Conservation (phyloP, 2,888 invertebrate genomes). For the Drosophila koepferae region DNA sequence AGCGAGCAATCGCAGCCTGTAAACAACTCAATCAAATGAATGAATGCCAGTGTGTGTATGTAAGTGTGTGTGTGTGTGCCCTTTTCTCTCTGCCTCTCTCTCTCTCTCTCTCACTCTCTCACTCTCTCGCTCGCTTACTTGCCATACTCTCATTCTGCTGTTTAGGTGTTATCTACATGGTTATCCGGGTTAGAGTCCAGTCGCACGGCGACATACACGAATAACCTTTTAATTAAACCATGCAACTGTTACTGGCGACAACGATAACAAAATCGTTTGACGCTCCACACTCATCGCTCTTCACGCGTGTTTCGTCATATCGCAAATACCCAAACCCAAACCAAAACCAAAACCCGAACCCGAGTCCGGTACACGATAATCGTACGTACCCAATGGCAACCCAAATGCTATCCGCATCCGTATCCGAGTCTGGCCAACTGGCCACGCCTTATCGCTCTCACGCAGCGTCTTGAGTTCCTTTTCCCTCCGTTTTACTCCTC, state of each 20-base stretch:
- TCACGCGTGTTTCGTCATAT: slow-evolving; percentile 72
- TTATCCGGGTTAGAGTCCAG: slow-evolving; percentile 25
- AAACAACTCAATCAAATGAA: slow-evolving; percentile 65
- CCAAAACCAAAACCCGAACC: background rate
- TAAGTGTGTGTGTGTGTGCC: background rate
- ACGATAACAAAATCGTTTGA: slow-evolving; percentile 69
- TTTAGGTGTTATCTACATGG: slow-evolving; percentile 38
- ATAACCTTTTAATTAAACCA: slow-evolving; percentile 84
- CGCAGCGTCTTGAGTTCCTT: slow-evolving; percentile 41
- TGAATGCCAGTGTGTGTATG: background rate
- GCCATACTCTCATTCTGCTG: background rate
- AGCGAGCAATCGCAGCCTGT: slow-evolving; percentile 26
- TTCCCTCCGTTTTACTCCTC: background rate
- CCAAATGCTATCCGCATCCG: slow-evolving; percentile 37
- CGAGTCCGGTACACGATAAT: slow-evolving; percentile 3
- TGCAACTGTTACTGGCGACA: slow-evolving; percentile 60
- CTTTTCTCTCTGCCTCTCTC: slow-evolving; percentile 4
- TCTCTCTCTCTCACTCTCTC: slow-evolving; percentile 4
- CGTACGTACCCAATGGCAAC: slow-evolving; percentile 6
- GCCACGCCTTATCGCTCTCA: slow-evolving; percentile 53
- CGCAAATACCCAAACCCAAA: slow-evolving; percentile 34
- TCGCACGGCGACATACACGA: slow-evolving; percentile 70
- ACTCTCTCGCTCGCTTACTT: background rate
- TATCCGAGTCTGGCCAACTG: slow-evolving; percentile 37
- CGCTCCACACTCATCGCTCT: slow-evolving; percentile 66